Evolutionary conservation across 2,113 vertebrate species (phyloP), one percentile per base, ranked within the genome.

Genomic region (Progne subis): DNA sequence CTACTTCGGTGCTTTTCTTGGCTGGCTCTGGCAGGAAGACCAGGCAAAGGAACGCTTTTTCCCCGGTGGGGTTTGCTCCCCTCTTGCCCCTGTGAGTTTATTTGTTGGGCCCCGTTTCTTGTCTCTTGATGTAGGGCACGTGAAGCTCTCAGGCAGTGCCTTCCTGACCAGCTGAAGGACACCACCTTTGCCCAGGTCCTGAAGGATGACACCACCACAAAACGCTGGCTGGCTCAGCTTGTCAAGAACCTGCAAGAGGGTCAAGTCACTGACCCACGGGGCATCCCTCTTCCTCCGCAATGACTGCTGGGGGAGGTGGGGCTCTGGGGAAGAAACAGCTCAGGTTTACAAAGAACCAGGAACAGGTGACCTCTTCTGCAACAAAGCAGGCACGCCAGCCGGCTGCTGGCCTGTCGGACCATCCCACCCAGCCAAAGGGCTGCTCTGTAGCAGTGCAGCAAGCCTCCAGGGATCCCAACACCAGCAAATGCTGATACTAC

Each of bases 181-280:
- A 99, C 98, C 91, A 99, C 99, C 75, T 99, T 99, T 1, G 99
- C 99, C 94, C 99, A 99, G 97, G 99, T 99, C 94, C 98, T 99
- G 98, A 99, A 99, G 97, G 99, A 99, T 37, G 99, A 99, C 98
- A 99, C 99, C 94, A 99, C 99, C 98, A 99, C 99, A 25, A 99
- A 99, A 97, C 99, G 99, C 97, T 99, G 99, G 99, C 98, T 99
- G 90, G 98, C 99, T 86, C 99, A 99, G 98, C 98, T 99, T 25
- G 99, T 99, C 80, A 99, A 99, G 97, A 99, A 99, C 98, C 98
- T 99, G 92, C 99, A 99, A 91, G 99, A 99, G 95, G 99, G 99
- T 84, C 99, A 99, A 95, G 99, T 99, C 92, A 99, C 99, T 20
- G 99, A 99, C 86, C 98, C 99, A 25, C 95, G 99, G 65, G 99